Percentiles rank a stretch among this genome's conserved stretches.
phyloP scores from a whole-genome alignment of 1,140 invertebrate species.

The Lethrus apterus region DNA sequence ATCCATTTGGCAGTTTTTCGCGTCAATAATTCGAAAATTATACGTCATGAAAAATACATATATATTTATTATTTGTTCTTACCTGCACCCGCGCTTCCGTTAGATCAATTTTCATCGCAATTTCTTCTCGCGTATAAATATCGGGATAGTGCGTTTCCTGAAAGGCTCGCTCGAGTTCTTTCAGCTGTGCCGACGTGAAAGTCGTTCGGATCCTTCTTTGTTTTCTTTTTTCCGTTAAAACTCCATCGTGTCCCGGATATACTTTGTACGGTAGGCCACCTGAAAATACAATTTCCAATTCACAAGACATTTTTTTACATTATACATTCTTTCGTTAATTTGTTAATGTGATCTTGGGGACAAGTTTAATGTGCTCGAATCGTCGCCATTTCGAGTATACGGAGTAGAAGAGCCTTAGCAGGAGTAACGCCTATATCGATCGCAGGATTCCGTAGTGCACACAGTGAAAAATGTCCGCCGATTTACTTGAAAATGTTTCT shows the following conservation, averaged over 20 bases:
- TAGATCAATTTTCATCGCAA: constrained; percentile 95
- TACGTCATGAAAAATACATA: no score
- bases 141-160: constrained; percentile 98
- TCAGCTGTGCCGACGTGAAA: constrained; percentile 92
- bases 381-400: constrained; percentile 21
- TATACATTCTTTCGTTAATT: no score
- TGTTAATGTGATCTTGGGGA: no score
- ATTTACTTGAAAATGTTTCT: no score
- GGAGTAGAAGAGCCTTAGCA: constrained; percentile 8
- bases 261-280: constrained; percentile 82
- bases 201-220: constrained; percentile 92
- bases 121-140: constrained; percentile 98
- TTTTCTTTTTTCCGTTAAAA: constrained; percentile 83
- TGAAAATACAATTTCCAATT: no score
- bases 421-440: constrained; percentile 34
- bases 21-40: no score
- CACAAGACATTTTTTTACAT: no score
- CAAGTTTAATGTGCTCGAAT: background rate
- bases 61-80: no score
- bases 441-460: constrained; percentile 25
- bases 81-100: constrained; percentile 98
- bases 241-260: constrained; percentile 74
- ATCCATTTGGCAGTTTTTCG: no score
- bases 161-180: constrained; percentile 93
- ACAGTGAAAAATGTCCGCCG: constrained; percentile 35